Conservation (phyloP, 2,888 invertebrate genomes). For the Panzeria rudis region DNA sequence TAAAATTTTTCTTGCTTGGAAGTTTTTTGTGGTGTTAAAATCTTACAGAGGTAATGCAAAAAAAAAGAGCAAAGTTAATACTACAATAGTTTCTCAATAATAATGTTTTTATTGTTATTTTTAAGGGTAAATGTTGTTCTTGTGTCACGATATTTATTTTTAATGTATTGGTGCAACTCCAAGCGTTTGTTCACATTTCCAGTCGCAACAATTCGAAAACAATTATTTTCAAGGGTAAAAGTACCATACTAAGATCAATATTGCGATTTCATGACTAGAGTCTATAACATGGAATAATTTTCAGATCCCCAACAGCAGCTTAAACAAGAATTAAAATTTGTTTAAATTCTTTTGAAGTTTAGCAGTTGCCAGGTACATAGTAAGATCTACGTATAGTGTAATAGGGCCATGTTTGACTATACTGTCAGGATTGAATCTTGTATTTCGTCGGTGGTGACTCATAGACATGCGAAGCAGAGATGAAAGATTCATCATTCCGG, state of each 20-base stretch:
- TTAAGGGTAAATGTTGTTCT: conserved; percentile 32
- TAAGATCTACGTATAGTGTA: too few species aligned
- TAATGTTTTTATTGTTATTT: conserved; percentile 19
- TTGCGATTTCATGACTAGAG: not conserved
- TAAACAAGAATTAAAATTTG: not conserved
- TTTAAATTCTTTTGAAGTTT: too few species aligned
- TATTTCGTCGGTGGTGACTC: too few species aligned
- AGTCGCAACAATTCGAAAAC: not conserved
- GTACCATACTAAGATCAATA: not conserved
- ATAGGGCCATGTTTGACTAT: too few species aligned
- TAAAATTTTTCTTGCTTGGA: not conserved
- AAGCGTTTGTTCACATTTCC: not conserved
- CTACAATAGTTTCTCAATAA: conserved; percentile 28
- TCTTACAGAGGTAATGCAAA: not conserved
- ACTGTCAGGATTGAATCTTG: too few species aligned
- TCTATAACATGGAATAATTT: not conserved
- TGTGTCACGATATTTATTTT: conserved; percentile 11
- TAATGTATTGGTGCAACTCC: not conserved
- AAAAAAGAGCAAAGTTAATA: not conserved
- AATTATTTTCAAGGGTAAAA: not conserved
- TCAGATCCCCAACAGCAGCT: not conserved
- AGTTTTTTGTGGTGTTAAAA: not conserved
- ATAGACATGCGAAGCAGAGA: too few species aligned
- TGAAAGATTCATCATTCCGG: too few species aligned
- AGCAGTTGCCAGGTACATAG: too few species aligned